These are phyloP conservation scores for Pluvialis apricaria DNA, from an alignment of 2,113 vertebrate species.

Conservation along the genomic window DNA sequence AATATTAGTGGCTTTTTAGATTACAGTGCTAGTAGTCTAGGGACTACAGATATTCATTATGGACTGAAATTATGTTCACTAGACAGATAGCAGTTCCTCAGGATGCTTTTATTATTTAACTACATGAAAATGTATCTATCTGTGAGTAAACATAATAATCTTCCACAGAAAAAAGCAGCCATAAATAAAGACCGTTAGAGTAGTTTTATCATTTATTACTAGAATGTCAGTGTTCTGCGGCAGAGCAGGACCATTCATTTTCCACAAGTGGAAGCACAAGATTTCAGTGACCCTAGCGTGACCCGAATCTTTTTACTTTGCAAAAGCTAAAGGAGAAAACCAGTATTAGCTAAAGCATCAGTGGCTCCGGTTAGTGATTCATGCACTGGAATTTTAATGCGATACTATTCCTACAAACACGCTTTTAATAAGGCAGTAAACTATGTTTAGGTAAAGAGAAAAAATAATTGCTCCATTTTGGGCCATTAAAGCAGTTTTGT, in stretches of 20 bases:
- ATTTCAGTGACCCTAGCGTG: constrained; percentile 49
- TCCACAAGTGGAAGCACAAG: constrained; percentile 54
- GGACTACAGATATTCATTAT: constrained; percentile 58
- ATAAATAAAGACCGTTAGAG: constrained; percentile 42
- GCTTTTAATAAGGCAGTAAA: constrained; percentile 71
- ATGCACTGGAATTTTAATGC: constrained; percentile 70
- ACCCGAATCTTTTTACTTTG: constrained; percentile 43
- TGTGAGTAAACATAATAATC: constrained; percentile 48
- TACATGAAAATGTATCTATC: constrained; percentile 51
- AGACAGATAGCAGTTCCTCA: constrained; percentile 37
- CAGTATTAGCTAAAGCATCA: constrained; percentile 2
- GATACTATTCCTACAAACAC: constrained; percentile 57
- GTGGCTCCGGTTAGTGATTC: constrained; percentile 34
- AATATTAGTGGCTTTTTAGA: constrained; percentile 59
- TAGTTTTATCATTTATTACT: constrained; percentile 34
- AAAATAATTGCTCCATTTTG: constrained; percentile 69
- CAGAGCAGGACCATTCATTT: constrained; percentile 42
- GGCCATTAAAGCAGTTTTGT: constrained; percentile 59
- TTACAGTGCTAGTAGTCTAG: constrained; percentile 19
- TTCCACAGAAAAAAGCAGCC: constrained; percentile 22
- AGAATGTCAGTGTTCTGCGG: neutral
- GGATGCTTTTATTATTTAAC: constrained; percentile 64
- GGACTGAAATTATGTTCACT: constrained; percentile 47
- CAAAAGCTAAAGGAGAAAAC: constrained; percentile 38
- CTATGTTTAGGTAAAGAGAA: constrained; percentile 62